Conservation (phyloP, 1,140 invertebrate genomes). For the Caenorhabditis latens region DNA sequence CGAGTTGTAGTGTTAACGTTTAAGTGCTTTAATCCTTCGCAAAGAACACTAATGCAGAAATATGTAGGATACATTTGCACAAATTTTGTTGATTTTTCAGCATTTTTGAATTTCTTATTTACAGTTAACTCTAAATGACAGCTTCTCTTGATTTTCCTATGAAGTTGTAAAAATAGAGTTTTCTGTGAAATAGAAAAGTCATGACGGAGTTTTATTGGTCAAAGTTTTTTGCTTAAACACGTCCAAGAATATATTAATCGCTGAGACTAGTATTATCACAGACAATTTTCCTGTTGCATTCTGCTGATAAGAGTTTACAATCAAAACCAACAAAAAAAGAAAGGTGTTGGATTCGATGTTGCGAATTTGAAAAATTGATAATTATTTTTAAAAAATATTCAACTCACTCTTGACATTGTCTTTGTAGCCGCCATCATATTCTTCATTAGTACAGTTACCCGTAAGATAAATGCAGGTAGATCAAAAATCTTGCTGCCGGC, state of each 20-base stretch:
- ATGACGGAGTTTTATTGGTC: not conserved
- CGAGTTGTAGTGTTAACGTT: not conserved
- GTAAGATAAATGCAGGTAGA: not conserved
- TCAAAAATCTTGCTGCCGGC: not conserved
- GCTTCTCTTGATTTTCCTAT: too few species aligned
- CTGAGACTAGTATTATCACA: not conserved
- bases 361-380: too few species aligned
- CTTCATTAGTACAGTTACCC: not conserved
- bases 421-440: not conserved
- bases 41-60: constrained; percentile 21
- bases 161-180: too few species aligned
- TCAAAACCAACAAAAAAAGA: not conserved
- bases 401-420: not conserved
- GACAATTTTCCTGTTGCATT: not conserved
- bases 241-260: not conserved
- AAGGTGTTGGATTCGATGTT: too few species aligned
- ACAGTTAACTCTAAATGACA: too few species aligned
- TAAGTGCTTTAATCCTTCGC: constrained; percentile 21
- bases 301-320: not conserved
- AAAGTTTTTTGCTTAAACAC: not conserved
- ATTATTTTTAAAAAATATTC: too few species aligned
- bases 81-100: not conserved
- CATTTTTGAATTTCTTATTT: too few species aligned
- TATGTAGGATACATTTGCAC: too few species aligned
- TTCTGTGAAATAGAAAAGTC: too few species aligned